Evolutionary conservation across 2,888 invertebrate species (phyloP).

Genomic region (Myopa testacea): DNA sequence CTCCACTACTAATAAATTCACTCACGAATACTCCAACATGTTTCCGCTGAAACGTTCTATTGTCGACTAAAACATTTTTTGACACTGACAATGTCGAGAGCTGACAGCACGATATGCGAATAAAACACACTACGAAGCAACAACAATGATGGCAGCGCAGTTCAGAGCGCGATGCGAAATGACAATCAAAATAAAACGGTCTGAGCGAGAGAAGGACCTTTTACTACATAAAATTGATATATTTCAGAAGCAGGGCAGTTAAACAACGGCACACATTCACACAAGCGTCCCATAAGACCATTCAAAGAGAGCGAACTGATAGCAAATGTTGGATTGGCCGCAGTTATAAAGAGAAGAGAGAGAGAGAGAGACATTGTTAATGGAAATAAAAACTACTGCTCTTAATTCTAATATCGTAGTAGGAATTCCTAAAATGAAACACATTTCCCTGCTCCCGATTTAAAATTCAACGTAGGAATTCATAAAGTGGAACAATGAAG

Average conservation of each 20-base stretch:
- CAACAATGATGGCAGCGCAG: conserved; percentile 41
- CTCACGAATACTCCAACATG: conserved; percentile 59
- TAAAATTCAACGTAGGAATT: too few relatives aligned
- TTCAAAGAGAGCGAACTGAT: not conserved
- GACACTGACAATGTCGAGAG: conserved; percentile 68
- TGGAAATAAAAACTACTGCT: too few relatives aligned
- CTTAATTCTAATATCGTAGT: not conserved
- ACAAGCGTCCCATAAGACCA: not conserved
- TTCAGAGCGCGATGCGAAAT: conserved; percentile 18
- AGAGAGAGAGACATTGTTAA: not conserved
- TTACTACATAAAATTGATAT: conserved; percentile 61
- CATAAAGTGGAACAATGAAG: too few relatives aligned
- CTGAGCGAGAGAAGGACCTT: conserved; percentile 44
- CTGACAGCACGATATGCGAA: conserved; percentile 54
- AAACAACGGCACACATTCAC: conserved; percentile 12
- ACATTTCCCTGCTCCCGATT: not conserved
- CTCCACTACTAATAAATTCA: conserved; percentile 33
- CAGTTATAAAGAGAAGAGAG: not conserved
- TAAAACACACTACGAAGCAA: conserved; percentile 34
- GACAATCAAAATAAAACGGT: conserved; percentile 46
- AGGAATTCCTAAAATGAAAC: not conserved
- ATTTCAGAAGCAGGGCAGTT: conserved; percentile 45
- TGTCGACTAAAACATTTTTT: conserved; percentile 69
- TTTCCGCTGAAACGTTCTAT: conserved; percentile 66
- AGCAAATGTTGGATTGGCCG: not conserved